Base-by-base conservation (phyloP, 1,140 invertebrate species). In the Drosophila arawakana region DNA sequence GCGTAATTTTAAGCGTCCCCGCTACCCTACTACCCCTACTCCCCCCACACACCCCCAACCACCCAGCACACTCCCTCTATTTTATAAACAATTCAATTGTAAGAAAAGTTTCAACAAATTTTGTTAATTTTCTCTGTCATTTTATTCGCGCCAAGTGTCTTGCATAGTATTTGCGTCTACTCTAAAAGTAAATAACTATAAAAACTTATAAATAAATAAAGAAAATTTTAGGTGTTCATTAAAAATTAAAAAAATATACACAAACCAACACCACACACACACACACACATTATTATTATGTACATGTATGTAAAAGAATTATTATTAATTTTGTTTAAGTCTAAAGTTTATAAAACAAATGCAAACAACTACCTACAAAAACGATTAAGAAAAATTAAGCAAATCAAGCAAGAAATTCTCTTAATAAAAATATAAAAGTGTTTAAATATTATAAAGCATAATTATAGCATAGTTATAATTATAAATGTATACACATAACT, bases 351-450 rank as follows among this genome's bases (percentile, higher is more conserved):
- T 78, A 82, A 80, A 86, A 78, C 80, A 80, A 30, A 86, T 83
- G 76, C 80, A 88, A 86, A 83, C 73, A 86, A 86, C 83, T 86
- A 88, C 83, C 83, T 86, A 80, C 83, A 55, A 59, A 73, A 58
- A 67, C 25, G 58, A 61, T 37, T 54, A 61, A 58, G 34, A 55
- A 60, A 70, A 81, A 11, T 43, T 59, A 67, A 78, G 70, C 66
- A 83, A 60, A 37, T 9, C 46, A n/a, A 13, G 30, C 10, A 61
- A 76, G 47, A 76, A 81, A 82, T 78, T 86, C 84, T 85, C 67
- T 76, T 65, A 59, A 79, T 57, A 80, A 81, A 80, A 73, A 61
- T 2, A 30, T 0, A 30, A 30, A 30, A 58, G 69, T 76, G 65
- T 66, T 72, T 58, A 73, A 59, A 61, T 55, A 73, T 73, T 69